Conservation (phyloP, 2,113 vertebrate species). For the Odobenus rosmarus region DNA sequence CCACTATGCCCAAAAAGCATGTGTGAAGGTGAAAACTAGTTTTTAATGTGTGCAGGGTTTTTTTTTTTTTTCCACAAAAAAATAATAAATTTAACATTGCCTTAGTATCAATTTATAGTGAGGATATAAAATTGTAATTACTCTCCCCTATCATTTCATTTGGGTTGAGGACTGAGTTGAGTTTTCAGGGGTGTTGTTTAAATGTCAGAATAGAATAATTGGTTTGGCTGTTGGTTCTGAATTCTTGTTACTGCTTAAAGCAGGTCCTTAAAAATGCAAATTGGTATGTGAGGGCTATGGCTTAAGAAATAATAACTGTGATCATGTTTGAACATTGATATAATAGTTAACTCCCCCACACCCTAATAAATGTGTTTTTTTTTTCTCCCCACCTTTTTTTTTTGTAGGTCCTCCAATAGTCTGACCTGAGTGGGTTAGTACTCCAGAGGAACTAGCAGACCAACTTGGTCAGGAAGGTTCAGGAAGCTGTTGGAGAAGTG, state of each 20-base stretch:
- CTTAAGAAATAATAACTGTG: slow-evolving; percentile 64
- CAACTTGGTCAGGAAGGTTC: slow-evolving; percentile 73
- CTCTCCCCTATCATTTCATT: slow-evolving; percentile 28
- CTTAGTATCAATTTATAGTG: neutral
- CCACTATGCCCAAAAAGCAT: slow-evolving; percentile 63
- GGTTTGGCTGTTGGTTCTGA: slow-evolving; percentile 30
- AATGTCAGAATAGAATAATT: slow-evolving; percentile 28
- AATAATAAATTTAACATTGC: neutral
- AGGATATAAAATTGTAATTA: slow-evolving; percentile 34
- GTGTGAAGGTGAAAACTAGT: slow-evolving; percentile 61
- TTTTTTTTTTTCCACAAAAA: neutral
- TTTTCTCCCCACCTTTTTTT: neutral
- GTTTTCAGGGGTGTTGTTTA: slow-evolving; percentile 12
- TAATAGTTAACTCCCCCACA: slow-evolving; percentile 41
- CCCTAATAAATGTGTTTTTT: slow-evolving; percentile 63
- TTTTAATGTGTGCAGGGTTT: slow-evolving; percentile 18
- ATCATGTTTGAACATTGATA: slow-evolving; percentile 57
- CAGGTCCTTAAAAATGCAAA: slow-evolving; percentile 58
- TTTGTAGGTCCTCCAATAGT: slow-evolving; percentile 76
- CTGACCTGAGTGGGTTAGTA: slow-evolving; percentile 75
- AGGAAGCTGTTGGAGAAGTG: slow-evolving; percentile 72
- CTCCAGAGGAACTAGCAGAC: slow-evolving; percentile 74
- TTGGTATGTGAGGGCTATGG: slow-evolving; percentile 31
- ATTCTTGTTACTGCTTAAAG: slow-evolving; percentile 53
- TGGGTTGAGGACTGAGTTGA: slow-evolving; percentile 15